These are phyloP conservation scores for Cryptocephalus primarius DNA, from an alignment of 2,888 invertebrate genomes.

Conservation along the genomic window DNA sequence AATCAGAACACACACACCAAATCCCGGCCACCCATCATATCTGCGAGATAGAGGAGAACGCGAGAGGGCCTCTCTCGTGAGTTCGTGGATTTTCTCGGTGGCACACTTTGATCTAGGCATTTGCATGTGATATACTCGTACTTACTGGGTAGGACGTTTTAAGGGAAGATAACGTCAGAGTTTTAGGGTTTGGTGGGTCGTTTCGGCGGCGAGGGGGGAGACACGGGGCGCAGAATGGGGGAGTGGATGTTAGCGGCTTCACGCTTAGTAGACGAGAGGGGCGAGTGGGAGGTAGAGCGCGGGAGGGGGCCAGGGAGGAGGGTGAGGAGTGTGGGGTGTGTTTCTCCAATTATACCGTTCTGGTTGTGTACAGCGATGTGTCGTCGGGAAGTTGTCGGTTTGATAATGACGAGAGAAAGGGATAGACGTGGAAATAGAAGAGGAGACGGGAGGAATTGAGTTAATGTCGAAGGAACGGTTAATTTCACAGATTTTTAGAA, in stretches of 20 bases:
- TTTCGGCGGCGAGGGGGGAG: no score
- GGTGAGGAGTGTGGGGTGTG: neutral
- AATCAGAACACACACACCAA: conserved; percentile 8
- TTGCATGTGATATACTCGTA: conserved; percentile 27
- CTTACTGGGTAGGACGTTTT: conserved; percentile 2
- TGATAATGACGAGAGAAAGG: no score
- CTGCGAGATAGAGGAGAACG: neutral
- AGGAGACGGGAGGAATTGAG: no score
- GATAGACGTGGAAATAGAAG: no score
- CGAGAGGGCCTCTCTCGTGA: neutral
- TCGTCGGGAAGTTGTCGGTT: neutral
- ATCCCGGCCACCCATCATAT: neutral
- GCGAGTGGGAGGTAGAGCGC: no score
- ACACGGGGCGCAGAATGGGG: no score
- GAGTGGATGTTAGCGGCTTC: neutral
- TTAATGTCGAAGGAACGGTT: no score
- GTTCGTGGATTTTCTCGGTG: conserved; percentile 17
- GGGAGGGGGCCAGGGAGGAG: no score
- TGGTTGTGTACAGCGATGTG: neutral
- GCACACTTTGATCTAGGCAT: conserved; percentile 26
- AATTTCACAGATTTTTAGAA: no score
- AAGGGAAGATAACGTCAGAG: neutral
- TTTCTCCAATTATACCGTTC: neutral
- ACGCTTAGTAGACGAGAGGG: neutral
- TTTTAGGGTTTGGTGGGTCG: neutral